Conservation (phyloP, 2,797 vertebrate genomes). For the Australoheros facetus region DNA sequence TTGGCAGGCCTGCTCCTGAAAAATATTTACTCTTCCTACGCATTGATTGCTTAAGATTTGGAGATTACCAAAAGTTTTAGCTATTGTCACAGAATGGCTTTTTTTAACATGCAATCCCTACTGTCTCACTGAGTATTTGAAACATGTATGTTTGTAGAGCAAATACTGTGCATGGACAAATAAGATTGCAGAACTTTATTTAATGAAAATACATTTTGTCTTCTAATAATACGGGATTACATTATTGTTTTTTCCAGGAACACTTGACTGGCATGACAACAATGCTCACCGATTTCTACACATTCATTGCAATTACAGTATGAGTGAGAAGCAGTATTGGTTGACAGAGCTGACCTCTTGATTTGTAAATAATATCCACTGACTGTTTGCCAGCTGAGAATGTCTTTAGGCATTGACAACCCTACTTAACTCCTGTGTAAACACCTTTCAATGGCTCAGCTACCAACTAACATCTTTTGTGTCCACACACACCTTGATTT, state of each 20-base stretch:
- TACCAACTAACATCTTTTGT: constrained; percentile 63
- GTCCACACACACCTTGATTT: constrained; percentile 65
- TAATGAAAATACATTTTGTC: not conserved
- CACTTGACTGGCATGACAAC: not conserved
- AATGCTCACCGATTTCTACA: constrained; percentile 2
- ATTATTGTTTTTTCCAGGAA: not conserved
- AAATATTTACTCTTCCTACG: constrained; percentile 59
- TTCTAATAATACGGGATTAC: not conserved
- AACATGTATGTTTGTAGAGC: not conserved
- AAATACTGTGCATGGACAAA: not conserved
- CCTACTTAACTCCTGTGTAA: constrained; percentile 64
- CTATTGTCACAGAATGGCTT: constrained; percentile 44
- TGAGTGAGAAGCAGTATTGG: not conserved
- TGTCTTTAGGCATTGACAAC: constrained; percentile 50
- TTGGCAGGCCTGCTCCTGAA: constrained; percentile 63
- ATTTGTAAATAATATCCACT: constrained; percentile 51
- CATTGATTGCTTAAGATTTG: constrained; percentile 56
- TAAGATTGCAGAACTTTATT: not conserved
- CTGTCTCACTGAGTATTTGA: not conserved
- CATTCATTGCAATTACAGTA: not conserved
- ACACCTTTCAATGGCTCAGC: constrained; percentile 63
- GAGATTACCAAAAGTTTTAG: constrained; percentile 44
- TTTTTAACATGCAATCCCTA: constrained; percentile 14
- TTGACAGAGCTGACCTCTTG: constrained; percentile 41
- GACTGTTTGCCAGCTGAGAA: constrained; percentile 39